phyloP scores from a whole-genome alignment of 2,797 vertebrate species.

The Perodicticus potto region DNA sequence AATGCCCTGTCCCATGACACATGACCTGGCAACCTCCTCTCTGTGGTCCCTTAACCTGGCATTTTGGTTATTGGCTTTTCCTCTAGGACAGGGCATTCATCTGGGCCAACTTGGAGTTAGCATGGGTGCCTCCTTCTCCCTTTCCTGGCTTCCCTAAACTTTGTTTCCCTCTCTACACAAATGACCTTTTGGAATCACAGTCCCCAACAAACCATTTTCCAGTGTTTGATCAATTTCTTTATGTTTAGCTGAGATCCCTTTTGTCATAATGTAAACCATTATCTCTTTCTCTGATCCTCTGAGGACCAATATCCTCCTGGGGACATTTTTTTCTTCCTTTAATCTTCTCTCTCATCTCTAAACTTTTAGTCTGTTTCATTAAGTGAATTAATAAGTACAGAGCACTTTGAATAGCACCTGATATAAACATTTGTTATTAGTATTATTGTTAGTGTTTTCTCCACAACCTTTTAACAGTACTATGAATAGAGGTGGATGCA shows the following conservation, averaged over 20 bases:
- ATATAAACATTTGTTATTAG: background rate
- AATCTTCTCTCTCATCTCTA: background rate
- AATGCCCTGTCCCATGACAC: background rate
- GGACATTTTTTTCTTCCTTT: background rate
- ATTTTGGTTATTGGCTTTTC: background rate
- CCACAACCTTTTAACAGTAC: background rate
- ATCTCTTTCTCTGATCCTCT: background rate
- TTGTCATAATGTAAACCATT: background rate
- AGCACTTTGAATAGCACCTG: background rate
- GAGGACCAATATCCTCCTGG: background rate
- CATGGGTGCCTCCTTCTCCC: background rate
- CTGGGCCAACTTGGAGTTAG: background rate
- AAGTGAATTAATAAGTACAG: background rate
- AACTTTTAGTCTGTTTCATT: background rate
- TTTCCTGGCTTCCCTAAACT: background rate
- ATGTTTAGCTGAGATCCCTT: background rate
- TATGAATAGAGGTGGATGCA: background rate
- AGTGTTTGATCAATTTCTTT: background rate
- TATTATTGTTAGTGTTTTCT: background rate
- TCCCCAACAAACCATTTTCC: background rate
- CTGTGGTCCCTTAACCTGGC: background rate
- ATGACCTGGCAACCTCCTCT: background rate
- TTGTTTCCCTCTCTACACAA: background rate
- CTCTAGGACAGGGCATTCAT: background rate
- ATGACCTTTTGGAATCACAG: slow-evolving; percentile 18